Base-by-base conservation (phyloP, 2,888 invertebrate genomes). In the Marronus borbonicus region DNA sequence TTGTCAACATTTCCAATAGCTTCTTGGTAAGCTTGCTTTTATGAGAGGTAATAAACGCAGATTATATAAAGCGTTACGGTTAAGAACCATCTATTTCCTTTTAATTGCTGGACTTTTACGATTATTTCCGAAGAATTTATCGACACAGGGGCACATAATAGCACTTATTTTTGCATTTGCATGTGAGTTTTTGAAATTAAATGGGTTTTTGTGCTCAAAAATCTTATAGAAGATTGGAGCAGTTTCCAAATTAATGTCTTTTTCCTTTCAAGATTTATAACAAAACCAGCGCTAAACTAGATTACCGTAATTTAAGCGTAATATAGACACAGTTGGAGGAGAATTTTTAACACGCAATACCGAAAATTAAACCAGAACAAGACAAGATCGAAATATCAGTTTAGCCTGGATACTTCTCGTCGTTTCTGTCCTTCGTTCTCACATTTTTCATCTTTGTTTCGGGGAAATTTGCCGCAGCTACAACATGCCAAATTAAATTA, bases 281-380 rank as follows among this genome's bases (percentile, higher is more conserved):
- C n/a, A 0, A 14, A n/a, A 0, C 52, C 52, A 14, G 52, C 12
- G 52, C 14, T 14, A 52, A 52, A 52, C 20, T 20, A 66, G 7
- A 49, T 20, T n/a, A 66, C n/a, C 10, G 44, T 66, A 66, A 44
- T 17, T 66, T 20, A 49, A 49, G 44, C 44, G 66, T 49, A 49
- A 8, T 50, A 49, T 50, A 50, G 66, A 24, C 20, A 49, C 36
- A 20, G 49, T 20, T 17, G 0, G 20, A 49, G 4, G 5, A 31
- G 58, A 58, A 39, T 0, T 17, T 17, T 20, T 74, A 74, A 60
- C 39, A 20, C 39, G 60, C 17, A 66, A 66, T 66, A 28, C 44
- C 28, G 36, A 44, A 74, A 74, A 74, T 74, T 58, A 74, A 74
- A 60, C 60, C 62, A 39, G 74, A 72, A 60, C 55, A 44, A 8